phyloP scores from a whole-genome alignment of 2,797 vertebrate genomes.

The Hydrophis major region DNA sequence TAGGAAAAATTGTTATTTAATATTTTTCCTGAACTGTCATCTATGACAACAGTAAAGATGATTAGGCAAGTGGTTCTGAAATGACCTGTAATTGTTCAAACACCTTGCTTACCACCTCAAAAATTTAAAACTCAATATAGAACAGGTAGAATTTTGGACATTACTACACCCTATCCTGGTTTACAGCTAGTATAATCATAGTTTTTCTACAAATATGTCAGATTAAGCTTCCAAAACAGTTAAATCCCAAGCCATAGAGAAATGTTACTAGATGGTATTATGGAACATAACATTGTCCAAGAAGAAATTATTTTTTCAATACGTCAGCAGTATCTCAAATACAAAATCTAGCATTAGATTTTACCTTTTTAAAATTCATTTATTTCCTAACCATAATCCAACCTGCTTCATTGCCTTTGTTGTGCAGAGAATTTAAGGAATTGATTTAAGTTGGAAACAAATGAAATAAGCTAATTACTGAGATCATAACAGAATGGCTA shows the following conservation, averaged over 20 bases:
- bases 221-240: not conserved
- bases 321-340: not conserved
- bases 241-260: not conserved
- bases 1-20: not conserved
- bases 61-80: not conserved
- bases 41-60: not conserved
- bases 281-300: not conserved
- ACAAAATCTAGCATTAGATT: not conserved
- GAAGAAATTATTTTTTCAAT: not conserved
- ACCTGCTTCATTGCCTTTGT: not conserved
- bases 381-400: not conserved
- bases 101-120: not conserved
- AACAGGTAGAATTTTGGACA: not conserved
- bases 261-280: not conserved
- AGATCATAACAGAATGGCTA: not conserved
- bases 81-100: not conserved
- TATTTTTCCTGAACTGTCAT: not conserved
- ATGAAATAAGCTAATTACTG: not conserved
- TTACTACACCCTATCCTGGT: not conserved
- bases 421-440: not conserved
- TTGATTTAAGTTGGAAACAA: not conserved
- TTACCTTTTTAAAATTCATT: no score
- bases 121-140: not conserved
- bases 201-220: not conserved
- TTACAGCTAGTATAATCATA: not conserved